A percentile compares a stretch with the other conserved stretches of the same genome.
Conservation (phyloP, 2,113 vertebrate genomes). For the Crotalus horridus region DNA sequence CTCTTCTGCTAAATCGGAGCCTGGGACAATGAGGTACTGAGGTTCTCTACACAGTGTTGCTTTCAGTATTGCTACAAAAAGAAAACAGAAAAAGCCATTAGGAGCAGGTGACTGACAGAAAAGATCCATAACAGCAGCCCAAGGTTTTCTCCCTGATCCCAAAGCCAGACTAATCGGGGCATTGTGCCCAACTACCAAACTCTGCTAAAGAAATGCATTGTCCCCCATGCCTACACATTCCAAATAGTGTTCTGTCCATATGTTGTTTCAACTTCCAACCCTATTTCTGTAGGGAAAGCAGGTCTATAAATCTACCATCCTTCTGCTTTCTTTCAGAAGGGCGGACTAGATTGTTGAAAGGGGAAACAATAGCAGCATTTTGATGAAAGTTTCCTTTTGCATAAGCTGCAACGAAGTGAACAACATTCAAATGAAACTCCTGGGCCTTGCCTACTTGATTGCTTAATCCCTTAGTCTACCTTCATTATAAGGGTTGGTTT, state of each 20-base stretch:
- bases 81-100: conserved; percentile 18
- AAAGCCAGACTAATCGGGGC: background rate
- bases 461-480: background rate
- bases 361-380: background rate
- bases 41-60: conserved; percentile 8
- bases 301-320: background rate
- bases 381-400: background rate
- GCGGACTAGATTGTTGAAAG: background rate
- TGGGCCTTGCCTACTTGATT: background rate
- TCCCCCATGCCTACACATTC: background rate
- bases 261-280: background rate
- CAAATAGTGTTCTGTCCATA: background rate
- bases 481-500: background rate
- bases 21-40: conserved; percentile 24
- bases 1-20: conserved; percentile 14
- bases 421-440: background rate
- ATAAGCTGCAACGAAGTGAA: background rate
- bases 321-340: background rate
- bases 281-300: background rate
- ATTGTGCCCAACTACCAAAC: background rate
- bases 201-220: background rate
- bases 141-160: background rate
- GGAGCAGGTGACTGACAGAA: background rate
- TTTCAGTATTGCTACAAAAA: conserved; percentile 16
- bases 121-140: background rate